phyloP scores from a whole-genome alignment of 2,888 invertebrate genomes.

The Eupithecia vulgata region DNA sequence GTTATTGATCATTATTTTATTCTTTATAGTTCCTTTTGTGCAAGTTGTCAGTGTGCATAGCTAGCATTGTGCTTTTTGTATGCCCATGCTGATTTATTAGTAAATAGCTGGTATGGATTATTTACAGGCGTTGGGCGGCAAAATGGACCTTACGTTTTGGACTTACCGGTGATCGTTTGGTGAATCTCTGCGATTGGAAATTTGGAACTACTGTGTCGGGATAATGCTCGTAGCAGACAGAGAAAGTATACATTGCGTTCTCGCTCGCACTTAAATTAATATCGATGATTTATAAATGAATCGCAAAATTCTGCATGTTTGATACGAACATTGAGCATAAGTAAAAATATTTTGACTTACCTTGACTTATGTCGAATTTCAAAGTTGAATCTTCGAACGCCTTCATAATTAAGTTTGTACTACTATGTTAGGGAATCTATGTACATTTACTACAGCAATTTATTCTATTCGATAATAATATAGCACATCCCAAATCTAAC shows the following conservation, averaged over 20 bases:
- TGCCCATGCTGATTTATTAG: background rate
- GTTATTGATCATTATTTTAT: background rate
- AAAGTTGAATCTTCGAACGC: background rate
- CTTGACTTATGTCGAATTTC: constrained; percentile 9
- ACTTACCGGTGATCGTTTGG: background rate
- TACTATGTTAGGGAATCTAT: background rate
- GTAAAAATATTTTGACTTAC: constrained; percentile 14
- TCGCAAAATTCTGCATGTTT: background rate
- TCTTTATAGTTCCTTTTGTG: background rate
- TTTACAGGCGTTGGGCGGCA: constrained; percentile 15
- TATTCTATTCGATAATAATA: background rate
- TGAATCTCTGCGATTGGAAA: background rate
- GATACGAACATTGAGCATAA: background rate
- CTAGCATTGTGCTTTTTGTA: constrained; percentile 1
- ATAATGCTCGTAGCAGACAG: constrained; percentile 1
- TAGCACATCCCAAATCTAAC: background rate
- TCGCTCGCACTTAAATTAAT: background rate
- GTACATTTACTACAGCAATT: background rate
- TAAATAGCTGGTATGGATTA: background rate
- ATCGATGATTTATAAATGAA: background rate
- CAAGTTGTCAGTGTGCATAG: background rate
- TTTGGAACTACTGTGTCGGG: background rate
- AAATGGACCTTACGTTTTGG: constrained; percentile 10
- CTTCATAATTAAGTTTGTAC: background rate
- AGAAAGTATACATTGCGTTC: background rate